phyloP scores from a whole-genome alignment of 2,113 vertebrate species.

The Actinemys pallida region DNA sequence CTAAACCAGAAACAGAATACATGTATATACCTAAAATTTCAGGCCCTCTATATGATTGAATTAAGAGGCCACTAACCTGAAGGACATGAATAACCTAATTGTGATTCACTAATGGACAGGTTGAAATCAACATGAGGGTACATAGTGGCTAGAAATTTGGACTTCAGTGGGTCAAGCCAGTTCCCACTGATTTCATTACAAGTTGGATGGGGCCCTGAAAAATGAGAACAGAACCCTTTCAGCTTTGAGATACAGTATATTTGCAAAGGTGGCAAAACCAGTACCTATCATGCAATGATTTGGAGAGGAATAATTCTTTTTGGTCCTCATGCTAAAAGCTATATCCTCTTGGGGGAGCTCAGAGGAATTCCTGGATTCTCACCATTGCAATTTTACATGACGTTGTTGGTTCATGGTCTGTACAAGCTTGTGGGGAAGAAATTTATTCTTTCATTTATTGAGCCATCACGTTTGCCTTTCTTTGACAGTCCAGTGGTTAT shows the following conservation, averaged over 20 bases:
- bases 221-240: neutral
- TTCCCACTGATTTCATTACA: neutral
- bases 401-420: neutral
- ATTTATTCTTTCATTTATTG: neutral
- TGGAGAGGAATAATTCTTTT: accelerated
- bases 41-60: neutral
- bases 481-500: neutral
- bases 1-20: neutral
- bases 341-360: accelerated
- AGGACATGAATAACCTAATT: neutral
- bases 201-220: neutral
- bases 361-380: accelerated
- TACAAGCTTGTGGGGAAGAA: neutral
- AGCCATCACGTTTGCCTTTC: neutral
- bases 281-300: neutral
- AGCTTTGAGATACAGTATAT: accelerated
- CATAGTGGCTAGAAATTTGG: neutral
- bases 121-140: accelerated
- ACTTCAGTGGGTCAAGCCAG: accelerated
- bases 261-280: neutral
- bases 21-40: neutral
- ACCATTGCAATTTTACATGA: neutral
- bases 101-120: neutral
- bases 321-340: neutral
- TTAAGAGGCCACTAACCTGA: neutral